Conservation (phyloP, 2,888 invertebrate genomes). For the Macropis europaea region DNA sequence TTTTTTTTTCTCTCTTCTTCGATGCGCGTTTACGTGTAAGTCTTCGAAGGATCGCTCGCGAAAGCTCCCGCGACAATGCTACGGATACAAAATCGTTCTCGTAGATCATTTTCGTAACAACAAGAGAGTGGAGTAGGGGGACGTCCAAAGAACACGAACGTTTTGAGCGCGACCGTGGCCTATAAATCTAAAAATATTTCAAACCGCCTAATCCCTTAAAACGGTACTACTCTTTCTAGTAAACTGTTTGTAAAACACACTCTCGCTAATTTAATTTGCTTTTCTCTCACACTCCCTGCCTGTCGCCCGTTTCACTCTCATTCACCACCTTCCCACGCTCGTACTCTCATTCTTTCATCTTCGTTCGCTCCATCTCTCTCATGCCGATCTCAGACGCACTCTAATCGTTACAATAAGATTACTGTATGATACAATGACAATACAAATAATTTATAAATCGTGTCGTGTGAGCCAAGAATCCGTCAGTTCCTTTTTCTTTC, state of each 20-base stretch:
- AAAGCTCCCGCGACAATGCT: not conserved
- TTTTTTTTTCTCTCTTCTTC: not conserved
- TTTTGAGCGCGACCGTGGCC: slow-evolving; percentile 37
- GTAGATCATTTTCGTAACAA: slow-evolving; percentile 1
- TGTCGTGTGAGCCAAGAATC: slow-evolving; percentile 27
- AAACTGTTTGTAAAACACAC: slow-evolving; percentile 28
- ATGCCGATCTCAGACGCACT: not conserved
- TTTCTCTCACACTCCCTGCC: not conserved
- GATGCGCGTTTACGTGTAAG: not conserved
- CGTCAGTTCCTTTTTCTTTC: slow-evolving; percentile 15
- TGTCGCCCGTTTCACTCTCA: not conserved
- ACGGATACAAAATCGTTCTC: not conserved
- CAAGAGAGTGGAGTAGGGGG: not conserved
- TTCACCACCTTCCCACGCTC: too few species aligned
- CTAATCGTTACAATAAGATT: slow-evolving; percentile 29
- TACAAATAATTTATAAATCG: slow-evolving; percentile 60
- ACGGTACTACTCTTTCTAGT: slow-evolving; percentile 33
- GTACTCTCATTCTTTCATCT: not conserved
- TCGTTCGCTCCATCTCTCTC: not conserved
- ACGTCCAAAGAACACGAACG: slow-evolving; percentile 15
- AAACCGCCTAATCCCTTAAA: slow-evolving; percentile 53
- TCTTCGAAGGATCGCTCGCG: slow-evolving; percentile 10
- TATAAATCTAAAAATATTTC: slow-evolving; percentile 55
- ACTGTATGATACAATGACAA: slow-evolving; percentile 47
- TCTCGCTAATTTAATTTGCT: slow-evolving; percentile 24